Conservation (phyloP, 92 coral and sea anemone genomes). For the Palythoa grandiflora region DNA sequence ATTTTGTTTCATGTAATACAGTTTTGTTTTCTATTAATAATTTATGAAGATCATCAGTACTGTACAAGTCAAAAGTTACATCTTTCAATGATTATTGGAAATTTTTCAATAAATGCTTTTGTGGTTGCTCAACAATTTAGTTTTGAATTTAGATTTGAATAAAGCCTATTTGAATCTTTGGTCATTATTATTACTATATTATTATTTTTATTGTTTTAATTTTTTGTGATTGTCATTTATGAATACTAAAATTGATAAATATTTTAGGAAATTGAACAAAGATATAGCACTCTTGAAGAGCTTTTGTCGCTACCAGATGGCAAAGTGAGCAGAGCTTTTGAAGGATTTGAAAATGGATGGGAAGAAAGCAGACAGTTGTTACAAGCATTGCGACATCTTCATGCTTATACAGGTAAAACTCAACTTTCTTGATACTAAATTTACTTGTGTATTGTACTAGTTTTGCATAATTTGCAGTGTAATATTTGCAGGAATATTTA, state of each 20-base stretch:
- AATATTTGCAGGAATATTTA: too few species aligned
- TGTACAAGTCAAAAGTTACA: too few species aligned
- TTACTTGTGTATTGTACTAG: too few species aligned
- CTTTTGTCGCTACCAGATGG: constrained; percentile 88
- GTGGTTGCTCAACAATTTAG: too few species aligned
- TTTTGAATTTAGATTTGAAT: too few species aligned
- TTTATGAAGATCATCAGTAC: too few species aligned
- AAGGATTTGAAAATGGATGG: constrained; percentile 70
- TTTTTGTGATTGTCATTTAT: neutral
- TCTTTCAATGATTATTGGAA: too few species aligned
- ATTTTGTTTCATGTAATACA: neutral
- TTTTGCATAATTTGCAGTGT: too few species aligned
- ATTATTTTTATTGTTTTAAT: too few species aligned
- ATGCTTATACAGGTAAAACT: constrained; percentile 84
- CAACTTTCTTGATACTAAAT: too few species aligned
- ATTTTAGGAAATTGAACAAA: constrained; percentile 78
- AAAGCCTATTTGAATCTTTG: neutral
- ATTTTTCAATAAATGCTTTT: too few species aligned
- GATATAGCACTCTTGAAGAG: constrained; percentile 83
- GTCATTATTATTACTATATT: too few species aligned
- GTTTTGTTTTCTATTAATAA: neutral
- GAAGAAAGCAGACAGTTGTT: constrained; percentile 82
- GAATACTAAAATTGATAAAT: neutral
- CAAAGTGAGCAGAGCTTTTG: constrained; percentile 77
- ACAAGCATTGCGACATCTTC: constrained; percentile 86